Base-by-base conservation (phyloP, 2,888 invertebrate species). In the Orthosia gracilis region DNA sequence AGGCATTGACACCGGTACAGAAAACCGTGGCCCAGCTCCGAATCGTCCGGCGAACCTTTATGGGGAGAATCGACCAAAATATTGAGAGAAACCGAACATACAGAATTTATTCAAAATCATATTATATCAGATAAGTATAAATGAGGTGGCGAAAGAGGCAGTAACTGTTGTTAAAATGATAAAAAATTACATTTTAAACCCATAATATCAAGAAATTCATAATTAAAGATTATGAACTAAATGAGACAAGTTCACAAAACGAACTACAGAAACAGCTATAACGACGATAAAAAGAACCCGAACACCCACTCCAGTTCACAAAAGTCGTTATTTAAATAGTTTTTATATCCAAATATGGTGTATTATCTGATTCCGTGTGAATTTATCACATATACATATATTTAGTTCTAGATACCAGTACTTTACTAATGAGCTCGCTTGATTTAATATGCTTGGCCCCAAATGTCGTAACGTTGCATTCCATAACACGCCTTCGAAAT, bases 391-490 rank as follows among this genome's bases (percentile, higher is more conserved):
- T 84, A 78, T 82, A 65, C 84, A 78, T 82, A 73, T 76, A 73
- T 80, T 66, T 69, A 83, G 76, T 80, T 87, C 85, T 85, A 84
- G 84, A 86, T 87, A 75, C 74, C 82, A 80, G 82, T 85, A 78
- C 78, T 84, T 75, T 73, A 82, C 87, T 90, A 91, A 91, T 91
- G 89, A 90, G 88, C 85, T 76, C 77, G 80, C 84, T 90, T 89
- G 88, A 90, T 91, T 90, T 87, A 85, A 88, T 88, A 85, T 87
- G 84, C 87, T 86, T 87, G 87, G 84, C 78, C 63, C 88, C 84
- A 86, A 90, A 90, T 89, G 87, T 88, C 86, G 88, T 87, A 89
- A 89, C 84, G 85, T 85, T 87, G 85, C 89, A 92, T 93, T 90
- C 90, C 91, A 87, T 89, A 89, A 87, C 87, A 87, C 82, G 87